Conservation (phyloP, 1,140 invertebrate genomes). For the Augochlora pura region DNA sequence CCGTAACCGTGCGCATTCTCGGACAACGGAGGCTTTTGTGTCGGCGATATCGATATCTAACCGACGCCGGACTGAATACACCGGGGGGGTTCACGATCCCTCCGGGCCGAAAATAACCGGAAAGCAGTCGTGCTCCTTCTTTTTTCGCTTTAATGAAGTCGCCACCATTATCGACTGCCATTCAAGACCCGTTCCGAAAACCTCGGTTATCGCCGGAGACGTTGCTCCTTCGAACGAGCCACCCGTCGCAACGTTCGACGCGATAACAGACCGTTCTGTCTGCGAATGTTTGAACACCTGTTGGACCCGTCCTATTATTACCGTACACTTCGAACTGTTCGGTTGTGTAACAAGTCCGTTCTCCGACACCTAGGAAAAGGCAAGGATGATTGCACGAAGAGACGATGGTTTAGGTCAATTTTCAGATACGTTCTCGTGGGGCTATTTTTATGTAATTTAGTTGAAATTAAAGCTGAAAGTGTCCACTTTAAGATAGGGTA, state of each 20-base stretch:
- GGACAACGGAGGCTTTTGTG: conserved; percentile 41
- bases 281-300: too few species aligned
- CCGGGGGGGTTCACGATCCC: conserved; percentile 22
- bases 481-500: too few species aligned
- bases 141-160: background rate
- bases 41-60: conserved; percentile 43
- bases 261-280: too few species aligned
- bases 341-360: too few species aligned
- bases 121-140: conserved; percentile 5
- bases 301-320: too few species aligned
- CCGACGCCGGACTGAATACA: conserved; percentile 14
- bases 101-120: conserved; percentile 32
- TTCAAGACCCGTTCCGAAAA: background rate
- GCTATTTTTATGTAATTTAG: too few species aligned
- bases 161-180: background rate
- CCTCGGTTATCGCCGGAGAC: background rate
- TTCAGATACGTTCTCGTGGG: too few species aligned
- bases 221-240: background rate
- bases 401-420: too few species aligned
- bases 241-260: background rate
- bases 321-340: too few species aligned
- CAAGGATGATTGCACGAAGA: too few species aligned
- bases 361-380: too few species aligned
- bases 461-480: too few species aligned
- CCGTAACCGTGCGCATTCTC: conserved; percentile 34